Conservation (phyloP, 2,797 vertebrate genomes). For the Numenius phaeopus region DNA sequence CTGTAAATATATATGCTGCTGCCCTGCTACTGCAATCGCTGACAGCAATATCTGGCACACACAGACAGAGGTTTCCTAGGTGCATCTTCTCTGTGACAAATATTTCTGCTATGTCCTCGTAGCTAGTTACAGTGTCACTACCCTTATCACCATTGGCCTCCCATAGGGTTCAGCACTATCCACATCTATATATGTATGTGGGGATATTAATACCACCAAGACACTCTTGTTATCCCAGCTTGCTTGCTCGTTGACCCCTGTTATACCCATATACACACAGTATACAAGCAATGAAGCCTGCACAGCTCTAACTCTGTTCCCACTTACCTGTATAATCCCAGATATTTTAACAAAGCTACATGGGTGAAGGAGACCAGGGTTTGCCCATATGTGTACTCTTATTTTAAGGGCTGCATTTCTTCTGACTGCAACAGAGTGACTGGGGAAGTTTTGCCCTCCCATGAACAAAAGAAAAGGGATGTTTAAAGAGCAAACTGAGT, state of each 20-base stretch:
- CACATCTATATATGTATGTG: neutral
- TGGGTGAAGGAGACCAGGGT: neutral
- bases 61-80: neutral
- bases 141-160: neutral
- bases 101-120: accelerated
- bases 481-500: neutral
- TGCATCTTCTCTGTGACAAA: neutral
- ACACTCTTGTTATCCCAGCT: neutral
- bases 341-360: neutral
- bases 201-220: neutral
- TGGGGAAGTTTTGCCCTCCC: neutral
- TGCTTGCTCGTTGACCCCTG: neutral
- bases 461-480: neutral
- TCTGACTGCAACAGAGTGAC: neutral
- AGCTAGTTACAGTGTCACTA: neutral
- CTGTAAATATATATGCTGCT: neutral
- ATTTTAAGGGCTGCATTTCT: neutral
- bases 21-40: neutral
- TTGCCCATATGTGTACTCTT: neutral
- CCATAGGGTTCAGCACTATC: neutral
- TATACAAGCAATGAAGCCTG: neutral
- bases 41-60: neutral
- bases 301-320: neutral
- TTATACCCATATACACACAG: neutral
- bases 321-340: neutral